phyloP scores from a whole-genome alignment of 2,888 invertebrate species.

The Gastrophysa polygoni region DNA sequence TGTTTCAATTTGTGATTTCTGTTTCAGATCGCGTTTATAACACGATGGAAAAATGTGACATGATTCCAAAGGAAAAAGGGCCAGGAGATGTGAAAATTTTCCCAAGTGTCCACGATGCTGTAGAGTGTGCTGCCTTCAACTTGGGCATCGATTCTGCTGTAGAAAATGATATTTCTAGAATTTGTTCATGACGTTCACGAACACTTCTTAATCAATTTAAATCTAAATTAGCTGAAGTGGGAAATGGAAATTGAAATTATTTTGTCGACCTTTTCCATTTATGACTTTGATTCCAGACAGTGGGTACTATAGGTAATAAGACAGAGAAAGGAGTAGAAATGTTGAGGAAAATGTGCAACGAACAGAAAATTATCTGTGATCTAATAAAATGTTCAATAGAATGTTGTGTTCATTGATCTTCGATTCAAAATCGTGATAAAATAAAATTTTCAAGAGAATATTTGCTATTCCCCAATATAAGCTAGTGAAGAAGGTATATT shows the following conservation, averaged over 20 bases:
- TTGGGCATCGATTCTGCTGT: not conserved
- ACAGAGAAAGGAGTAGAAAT: no score
- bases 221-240: no score
- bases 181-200: no score
- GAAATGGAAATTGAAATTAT: no score
- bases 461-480: no score
- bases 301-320: no score
- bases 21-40: slow-evolving; percentile 69
- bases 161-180: slow-evolving; percentile 5
- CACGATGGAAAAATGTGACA: slow-evolving; percentile 66
- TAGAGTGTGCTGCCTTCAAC: slow-evolving; percentile 60
- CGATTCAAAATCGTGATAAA: no score
- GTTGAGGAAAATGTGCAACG: not conserved
- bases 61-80: slow-evolving; percentile 61
- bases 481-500: no score
- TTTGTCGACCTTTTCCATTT: no score
- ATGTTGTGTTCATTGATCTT: not conserved
- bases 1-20: slow-evolving; percentile 5
- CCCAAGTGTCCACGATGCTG: slow-evolving; percentile 70
- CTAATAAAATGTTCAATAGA: not conserved
- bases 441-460: no score
- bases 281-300: no score
- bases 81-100: slow-evolving; percentile 59
- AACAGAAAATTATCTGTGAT: not conserved
- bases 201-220: no score